A percentile compares a stretch with the other conserved stretches of the same genome.
phyloP scores from a whole-genome alignment of 2,797 vertebrate genomes.

The Acomys russatus region DNA sequence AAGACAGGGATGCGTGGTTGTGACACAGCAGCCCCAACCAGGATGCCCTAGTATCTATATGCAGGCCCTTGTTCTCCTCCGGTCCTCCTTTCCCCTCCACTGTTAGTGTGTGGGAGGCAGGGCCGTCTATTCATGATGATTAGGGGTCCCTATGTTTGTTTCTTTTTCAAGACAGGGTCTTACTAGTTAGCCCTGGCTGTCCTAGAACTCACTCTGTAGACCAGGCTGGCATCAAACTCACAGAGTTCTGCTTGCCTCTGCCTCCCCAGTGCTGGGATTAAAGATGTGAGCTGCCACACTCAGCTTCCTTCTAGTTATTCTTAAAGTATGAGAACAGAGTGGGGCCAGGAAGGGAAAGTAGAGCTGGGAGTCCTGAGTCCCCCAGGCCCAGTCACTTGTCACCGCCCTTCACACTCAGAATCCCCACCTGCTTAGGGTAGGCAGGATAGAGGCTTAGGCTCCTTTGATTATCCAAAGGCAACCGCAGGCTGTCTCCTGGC shows the following conservation, averaged over 20 bases:
- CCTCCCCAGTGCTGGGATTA: background rate
- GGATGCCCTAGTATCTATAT: background rate
- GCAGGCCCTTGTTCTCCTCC: background rate
- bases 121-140: background rate
- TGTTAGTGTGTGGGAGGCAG: background rate
- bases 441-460: background rate
- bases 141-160: constrained; percentile 13
- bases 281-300: background rate
- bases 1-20: background rate
- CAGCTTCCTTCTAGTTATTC: background rate
- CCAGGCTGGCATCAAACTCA: background rate
- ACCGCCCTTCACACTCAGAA: background rate
- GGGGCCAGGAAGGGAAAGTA: background rate
- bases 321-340: constrained; percentile 12
- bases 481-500: background rate
- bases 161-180: background rate
- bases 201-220: background rate
- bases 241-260: background rate
- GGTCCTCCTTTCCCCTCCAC: background rate
- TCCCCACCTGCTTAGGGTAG: background rate
- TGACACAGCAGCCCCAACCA: background rate
- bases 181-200: background rate
- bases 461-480: background rate
- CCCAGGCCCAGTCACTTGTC: background rate
- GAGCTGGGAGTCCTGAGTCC: background rate